Evolutionary conservation across 2,113 vertebrate species (phyloP), one percentile per base, ranked within the genome.

Genomic region (Podarcis cretensis): DNA sequence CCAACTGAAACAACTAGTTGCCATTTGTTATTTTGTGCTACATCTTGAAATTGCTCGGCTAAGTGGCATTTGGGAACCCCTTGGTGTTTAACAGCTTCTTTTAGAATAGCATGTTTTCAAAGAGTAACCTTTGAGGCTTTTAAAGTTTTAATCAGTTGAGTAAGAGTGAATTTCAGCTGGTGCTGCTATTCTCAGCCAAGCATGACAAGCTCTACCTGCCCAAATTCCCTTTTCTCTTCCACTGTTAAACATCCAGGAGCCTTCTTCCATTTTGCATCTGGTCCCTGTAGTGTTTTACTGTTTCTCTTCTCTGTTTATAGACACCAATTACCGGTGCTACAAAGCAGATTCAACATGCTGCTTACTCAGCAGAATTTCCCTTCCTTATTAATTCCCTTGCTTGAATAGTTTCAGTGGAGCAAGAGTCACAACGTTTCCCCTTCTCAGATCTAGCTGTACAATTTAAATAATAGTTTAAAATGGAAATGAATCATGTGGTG

Each of bases 401-500:
- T 81, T 91, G 87, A 80, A 68, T 91, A 71, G 57, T 86, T 94
- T 91, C 85, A 74, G 37, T 90, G 5, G 59, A 91, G 90, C 88
- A 75, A 90, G 69, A 84, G 84, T 94, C 89, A 91, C 65, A 77
- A 40, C 68, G 37, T 86, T 92, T 92, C 79, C 84, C 59, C 91
- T 90, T 91, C 73, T 89, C 40, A 54, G 48, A 83, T 54, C 69
- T 90, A 90, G 92, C 87, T 90, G 57, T 1, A 30, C 18, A 83
- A 10, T 9, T 91, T 81, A 69, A 69, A 69, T 86, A 87, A 87
- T 89, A 91, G 84, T 90, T 95, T 93, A 92, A 76, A 85, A 73
- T 83, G 89, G 89, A 92, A 93, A 91, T 73, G 78, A 89, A 63
- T 35, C 75, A 35, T 74, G 76, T 90, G 20, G 86, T 92, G 92